phyloP scores from a whole-genome alignment of 1,140 invertebrate genomes.

The Megalonaias nervosa region DNA sequence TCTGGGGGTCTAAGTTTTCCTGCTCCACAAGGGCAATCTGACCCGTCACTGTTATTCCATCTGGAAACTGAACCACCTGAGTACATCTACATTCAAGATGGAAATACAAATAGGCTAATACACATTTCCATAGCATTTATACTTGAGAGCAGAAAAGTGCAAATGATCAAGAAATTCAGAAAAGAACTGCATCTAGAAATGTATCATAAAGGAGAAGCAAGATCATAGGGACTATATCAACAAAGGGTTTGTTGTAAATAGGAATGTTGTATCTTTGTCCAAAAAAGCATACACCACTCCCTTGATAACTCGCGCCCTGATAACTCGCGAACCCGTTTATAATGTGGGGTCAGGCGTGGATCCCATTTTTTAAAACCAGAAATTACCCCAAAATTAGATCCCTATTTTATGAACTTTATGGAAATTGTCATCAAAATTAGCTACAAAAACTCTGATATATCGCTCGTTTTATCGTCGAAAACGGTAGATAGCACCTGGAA shows the following conservation, averaged over 20 bases:
- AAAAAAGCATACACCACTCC: too few relatives aligned
- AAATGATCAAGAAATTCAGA: not conserved
- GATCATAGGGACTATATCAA: not conserved
- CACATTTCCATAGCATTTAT: not conserved
- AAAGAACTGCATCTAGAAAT: not conserved
- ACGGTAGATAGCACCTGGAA: too few relatives aligned
- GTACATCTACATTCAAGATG: constrained; percentile 19
- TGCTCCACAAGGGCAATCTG: constrained; percentile 57
- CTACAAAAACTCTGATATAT: too few relatives aligned
- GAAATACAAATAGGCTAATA: constrained; percentile 4
- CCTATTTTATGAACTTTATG: too few relatives aligned
- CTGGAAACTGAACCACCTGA: constrained; percentile 42
- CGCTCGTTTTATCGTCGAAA: too few relatives aligned
- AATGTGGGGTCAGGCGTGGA: too few relatives aligned
- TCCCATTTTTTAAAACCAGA: too few relatives aligned
- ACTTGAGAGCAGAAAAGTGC: not conserved
- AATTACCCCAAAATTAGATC: too few relatives aligned
- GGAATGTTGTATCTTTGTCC: not conserved
- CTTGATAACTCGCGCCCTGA: too few relatives aligned
- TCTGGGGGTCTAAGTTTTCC: constrained; percentile 55
- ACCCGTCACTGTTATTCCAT: constrained; percentile 9
- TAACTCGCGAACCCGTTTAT: too few relatives aligned
- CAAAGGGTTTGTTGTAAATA: not conserved
- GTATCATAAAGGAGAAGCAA: not conserved
- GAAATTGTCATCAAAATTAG: too few relatives aligned